These are phyloP conservation scores for Mormyrus lacerda DNA, from an alignment of 2,113 vertebrate genomes.

Conservation along the genomic window DNA sequence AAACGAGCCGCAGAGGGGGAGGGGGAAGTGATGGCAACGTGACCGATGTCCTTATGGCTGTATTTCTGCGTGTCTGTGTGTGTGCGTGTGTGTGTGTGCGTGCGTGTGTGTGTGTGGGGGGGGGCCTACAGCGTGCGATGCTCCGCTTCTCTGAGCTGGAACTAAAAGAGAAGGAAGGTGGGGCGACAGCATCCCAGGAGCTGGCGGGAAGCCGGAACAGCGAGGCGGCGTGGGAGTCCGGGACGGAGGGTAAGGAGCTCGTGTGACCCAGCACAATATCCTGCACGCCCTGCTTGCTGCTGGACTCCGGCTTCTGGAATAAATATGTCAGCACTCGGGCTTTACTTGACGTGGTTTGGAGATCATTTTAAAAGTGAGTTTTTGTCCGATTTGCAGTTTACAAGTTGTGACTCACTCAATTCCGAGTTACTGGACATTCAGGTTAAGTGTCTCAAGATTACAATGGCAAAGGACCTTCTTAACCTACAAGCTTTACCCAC, in stretches of 20 bases:
- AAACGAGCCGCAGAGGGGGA: too few species aligned
- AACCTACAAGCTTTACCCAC: not conserved
- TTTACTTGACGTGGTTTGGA: not conserved
- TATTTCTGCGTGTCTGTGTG: constrained; percentile 32
- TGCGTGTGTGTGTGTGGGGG: constrained; percentile 48
- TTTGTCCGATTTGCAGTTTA: not conserved
- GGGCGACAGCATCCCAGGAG: constrained; percentile 64
- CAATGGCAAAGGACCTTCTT: not conserved
- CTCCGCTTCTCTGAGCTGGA: constrained; percentile 95
- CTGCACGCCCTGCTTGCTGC: not conserved
- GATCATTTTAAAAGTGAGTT: not conserved
- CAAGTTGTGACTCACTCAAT: not conserved
- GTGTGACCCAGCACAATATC: constrained; percentile 17
- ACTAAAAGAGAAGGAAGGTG: constrained; percentile 85
- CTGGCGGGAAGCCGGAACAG: constrained; percentile 71
- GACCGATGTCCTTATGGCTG: not conserved
- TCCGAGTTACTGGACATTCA: not conserved
- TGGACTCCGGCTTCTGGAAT: not conserved
- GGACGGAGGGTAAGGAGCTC: constrained; percentile 50
- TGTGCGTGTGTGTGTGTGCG: constrained; percentile 47
- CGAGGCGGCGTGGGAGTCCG: constrained; percentile 66
- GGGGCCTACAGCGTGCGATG: constrained; percentile 79
- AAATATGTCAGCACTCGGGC: too few species aligned
- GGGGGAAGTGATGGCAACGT: not conserved
- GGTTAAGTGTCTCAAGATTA: not conserved